A percentile compares a stretch with the other conserved stretches of the same genome.
phyloP scores from a whole-genome alignment of 2,888 invertebrate species.

The Diaprepes abbreviatus region DNA sequence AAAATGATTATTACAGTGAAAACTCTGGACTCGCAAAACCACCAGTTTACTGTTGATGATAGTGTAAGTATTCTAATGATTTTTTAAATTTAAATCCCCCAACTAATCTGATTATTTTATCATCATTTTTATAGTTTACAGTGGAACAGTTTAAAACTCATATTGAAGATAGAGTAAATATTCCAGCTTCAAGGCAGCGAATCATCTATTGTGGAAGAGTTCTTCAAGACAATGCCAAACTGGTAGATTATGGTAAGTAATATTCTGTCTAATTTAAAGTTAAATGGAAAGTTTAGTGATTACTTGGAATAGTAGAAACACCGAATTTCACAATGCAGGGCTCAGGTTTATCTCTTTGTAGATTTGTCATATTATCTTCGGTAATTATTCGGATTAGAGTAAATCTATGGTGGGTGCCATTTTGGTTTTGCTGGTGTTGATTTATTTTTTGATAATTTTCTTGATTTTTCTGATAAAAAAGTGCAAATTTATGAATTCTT shows the following conservation, averaged over 20 bases:
- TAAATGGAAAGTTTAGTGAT: no score
- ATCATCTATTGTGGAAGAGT: slow-evolving; percentile 96
- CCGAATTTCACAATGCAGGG: no score
- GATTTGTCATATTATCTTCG: no score
- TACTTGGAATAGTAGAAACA: no score
- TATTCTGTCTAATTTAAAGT: no score
- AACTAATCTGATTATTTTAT: neutral
- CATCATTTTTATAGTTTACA: slow-evolving; percentile 74
- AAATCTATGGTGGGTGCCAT: no score
- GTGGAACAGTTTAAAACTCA: slow-evolving; percentile 86
- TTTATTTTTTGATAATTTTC: no score
- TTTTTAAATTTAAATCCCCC: slow-evolving; percentile 11
- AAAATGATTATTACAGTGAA: slow-evolving; percentile 89
- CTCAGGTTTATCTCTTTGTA: no score
- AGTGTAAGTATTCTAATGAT: slow-evolving; percentile 76
- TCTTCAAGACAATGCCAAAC: slow-evolving; percentile 86
- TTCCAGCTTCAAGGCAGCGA: slow-evolving; percentile 86
- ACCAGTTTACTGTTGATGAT: slow-evolving; percentile 84
- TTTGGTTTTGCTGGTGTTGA: no score
- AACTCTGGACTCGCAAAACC: slow-evolving; percentile 90
- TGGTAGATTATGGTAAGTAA: slow-evolving; percentile 85
- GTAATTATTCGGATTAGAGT: no score
- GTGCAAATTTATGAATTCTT: no score
- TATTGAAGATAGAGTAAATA: slow-evolving; percentile 82
- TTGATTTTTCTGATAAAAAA: no score